Base-by-base conservation (phyloP, 2,888 invertebrate species). In the Latheticus oryzae region DNA sequence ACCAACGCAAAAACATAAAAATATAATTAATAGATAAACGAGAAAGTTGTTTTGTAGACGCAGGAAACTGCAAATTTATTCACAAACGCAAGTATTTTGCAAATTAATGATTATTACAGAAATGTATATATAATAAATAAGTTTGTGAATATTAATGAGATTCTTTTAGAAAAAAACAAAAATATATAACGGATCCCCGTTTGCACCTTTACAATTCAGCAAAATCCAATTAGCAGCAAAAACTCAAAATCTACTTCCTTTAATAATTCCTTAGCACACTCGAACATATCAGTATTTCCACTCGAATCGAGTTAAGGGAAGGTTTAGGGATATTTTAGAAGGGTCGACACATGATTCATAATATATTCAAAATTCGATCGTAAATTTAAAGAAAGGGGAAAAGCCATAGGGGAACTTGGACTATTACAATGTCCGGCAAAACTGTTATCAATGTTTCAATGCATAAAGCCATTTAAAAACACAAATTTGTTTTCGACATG, bases 51-150 rank as follows among this genome's bases (percentile, higher is more conserved):
- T 50, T 48, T 30, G 50, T 37, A 37, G 26, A 26, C 26, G 23
- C 50, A 50, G 50, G 50, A 50, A 50, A 50, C 37, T 37, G 50
- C 28, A 48, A 48, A 48, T 50, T 50, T 50, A 50, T 50, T 50
- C 50, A 16, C 9, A 19, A 33, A 23, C 24, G 19, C 19, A 19
- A 21, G 19, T 47, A 42, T 32, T 40, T 30, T 37, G 50, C 50
- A 35, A 35, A 37, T 48, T 48, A 48, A 48, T 48, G 35, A 45
- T 45, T 45, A 45, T 45, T 45, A 11, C 30, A 30, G 30, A 45
- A 45, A 42, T 38, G 38, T 38, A 24, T 38, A 38, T 11, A 42
- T 26, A 26, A 26, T 42, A 42, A 38, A 19, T 8, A 37, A 37
- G 37, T 37, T 9, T 15, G 37, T 19, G 37, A 37, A 37, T 37